Conservation (phyloP, 2,113 vertebrate genomes). For the Lanius ludovicianus region DNA sequence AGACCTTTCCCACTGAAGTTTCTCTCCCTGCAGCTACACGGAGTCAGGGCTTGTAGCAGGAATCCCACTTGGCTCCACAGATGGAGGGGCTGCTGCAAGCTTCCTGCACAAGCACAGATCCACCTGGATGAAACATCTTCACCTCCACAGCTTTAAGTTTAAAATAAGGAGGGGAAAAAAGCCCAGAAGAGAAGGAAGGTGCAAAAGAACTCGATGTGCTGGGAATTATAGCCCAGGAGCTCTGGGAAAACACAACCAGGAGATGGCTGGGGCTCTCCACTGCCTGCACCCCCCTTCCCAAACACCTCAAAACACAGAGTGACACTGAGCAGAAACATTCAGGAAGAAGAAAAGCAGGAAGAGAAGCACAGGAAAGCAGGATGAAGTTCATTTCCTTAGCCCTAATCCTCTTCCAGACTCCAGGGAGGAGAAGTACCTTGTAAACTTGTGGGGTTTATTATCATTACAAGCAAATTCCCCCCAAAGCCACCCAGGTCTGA, state of each 20-base stretch:
- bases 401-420: not conserved
- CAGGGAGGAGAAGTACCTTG: not conserved
- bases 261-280: not conserved
- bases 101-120: not conserved
- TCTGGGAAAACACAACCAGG: not conserved
- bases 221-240: accelerated
- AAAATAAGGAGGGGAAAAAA: accelerated
- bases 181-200: not conserved
- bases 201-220: not conserved
- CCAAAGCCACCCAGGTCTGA: not conserved
- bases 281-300: not conserved
- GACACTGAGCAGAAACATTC: not conserved
- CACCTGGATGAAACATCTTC: not conserved
- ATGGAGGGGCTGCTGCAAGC: not conserved
- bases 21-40: not conserved
- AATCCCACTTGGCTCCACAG: not conserved
- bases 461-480: not conserved
- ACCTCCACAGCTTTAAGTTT: not conserved
- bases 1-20: not conserved
- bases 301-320: not conserved
- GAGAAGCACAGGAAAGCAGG: not conserved
- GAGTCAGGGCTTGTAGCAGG: not conserved
- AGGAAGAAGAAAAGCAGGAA: not conserved
- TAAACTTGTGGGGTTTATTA: not conserved
- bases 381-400: not conserved